Conservation (phyloP, 2,888 invertebrate genomes). For the Limnephilus marmoratus region DNA sequence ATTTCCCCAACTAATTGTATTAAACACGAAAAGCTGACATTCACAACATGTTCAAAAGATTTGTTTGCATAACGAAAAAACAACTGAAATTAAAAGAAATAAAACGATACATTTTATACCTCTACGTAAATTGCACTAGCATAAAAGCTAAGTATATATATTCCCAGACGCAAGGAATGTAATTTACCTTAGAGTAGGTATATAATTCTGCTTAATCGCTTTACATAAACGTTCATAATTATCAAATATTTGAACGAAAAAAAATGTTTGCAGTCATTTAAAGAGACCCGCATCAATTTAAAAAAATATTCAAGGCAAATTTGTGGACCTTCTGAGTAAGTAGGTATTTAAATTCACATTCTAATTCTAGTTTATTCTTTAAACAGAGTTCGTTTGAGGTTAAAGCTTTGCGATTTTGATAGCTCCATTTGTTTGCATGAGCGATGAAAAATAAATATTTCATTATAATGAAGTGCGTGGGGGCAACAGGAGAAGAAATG, state of each 20-base stretch:
- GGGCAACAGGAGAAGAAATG: neutral
- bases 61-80: neutral
- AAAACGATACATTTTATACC: too few species aligned
- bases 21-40: neutral
- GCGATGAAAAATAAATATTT: conserved; percentile 57
- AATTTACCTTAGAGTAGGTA: neutral
- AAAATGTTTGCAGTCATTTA: neutral
- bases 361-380: conserved; percentile 3
- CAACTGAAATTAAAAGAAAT: neutral
- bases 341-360: conserved; percentile 28
- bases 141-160: too few species aligned
- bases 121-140: too few species aligned
- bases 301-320: conserved; percentile 9
- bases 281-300: neutral
- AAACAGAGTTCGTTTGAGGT: conserved; percentile 28
- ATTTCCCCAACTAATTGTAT: neutral
- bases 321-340: neutral
- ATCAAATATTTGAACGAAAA: neutral
- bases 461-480: conserved; percentile 52
- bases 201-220: neutral
- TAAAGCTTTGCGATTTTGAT: conserved; percentile 25
- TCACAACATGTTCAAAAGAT: neutral
- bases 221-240: neutral
- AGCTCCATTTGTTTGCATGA: conserved; percentile 44
- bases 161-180: too few species aligned